Base-by-base conservation (phyloP, 2,888 invertebrate genomes). In the Sphinx pinastri region DNA sequence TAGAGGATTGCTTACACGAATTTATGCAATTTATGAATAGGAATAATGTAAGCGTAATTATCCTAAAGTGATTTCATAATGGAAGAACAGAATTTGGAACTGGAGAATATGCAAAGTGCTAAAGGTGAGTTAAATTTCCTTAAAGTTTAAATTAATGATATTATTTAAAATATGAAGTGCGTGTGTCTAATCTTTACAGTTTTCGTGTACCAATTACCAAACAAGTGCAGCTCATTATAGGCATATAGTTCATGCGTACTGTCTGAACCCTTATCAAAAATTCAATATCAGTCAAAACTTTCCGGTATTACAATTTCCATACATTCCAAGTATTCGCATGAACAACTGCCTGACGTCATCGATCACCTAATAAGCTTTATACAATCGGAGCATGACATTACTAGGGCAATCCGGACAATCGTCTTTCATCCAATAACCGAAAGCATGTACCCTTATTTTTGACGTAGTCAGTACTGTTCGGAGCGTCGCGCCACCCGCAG, bases 391-490 rank as follows among this genome's bases (percentile, higher is more conserved):
- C 86, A 85, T 87, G 84, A 82, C 84, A 88, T 84, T 85, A 85
- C 81, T 81, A 78, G 82, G 79, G 81, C 83, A 87, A 85, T 84
- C 82, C 49, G 81, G 68, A 55, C 67, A 73, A 70, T 73, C 70
- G 73, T 74, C 70, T 66, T 80, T 86, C 88, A 89, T 87, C 80
- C 84, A 87, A 91, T 86, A 87, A 81, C 82, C 81, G 80, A 87
- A 88, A 87, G 82, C 85, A 84, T 83, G 78, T 77, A 84, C 82
- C 84, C 82, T 79, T 81, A 82, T 79, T 83, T 86, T 85, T 84
- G 86, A 85, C 84, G 84, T 84, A 83, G 85, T 85, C 93, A 94
- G 93, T 94, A 84, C 74, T 81, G 79, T 84, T 85, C 83, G 82
- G 84, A 81, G 82, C 91, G 89, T 83, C 88, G 91, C 81, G 85